Evolutionary conservation across 2,113 vertebrate genomes (phyloP), one percentile per base, ranked within the genome.

Genomic region (Pseudorasbora parva): DNA sequence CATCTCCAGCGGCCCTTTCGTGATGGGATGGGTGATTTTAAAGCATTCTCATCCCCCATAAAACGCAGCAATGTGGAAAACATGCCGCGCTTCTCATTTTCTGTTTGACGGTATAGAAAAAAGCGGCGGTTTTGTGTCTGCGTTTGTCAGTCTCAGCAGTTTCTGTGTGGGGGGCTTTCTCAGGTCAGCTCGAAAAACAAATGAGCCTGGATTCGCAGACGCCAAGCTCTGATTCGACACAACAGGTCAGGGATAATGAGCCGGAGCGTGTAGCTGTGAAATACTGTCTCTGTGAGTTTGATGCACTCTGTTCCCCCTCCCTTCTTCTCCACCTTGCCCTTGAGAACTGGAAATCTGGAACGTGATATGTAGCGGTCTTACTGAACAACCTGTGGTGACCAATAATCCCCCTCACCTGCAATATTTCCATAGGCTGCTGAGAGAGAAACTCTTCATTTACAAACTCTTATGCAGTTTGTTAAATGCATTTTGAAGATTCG

Each of bases 141-240:
- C 15, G 51, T 78, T 72, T 59, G 68, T 71, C 74, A 84, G 74
- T 66, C 60, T 84, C 60, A 69, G 60, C 62, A 84, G 23, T 69
- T 78, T 69, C 47, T 17, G 1, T 7, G 30, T 19, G 45, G n/a
- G 57, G 60, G 37, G 37, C 43, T 21, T 47, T 71, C 56, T 72
- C 62, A 68, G 75, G 30, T 78, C 75, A 78, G 54, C 54, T 72
- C 19, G 14, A 73, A 84, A 78, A 37, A 66, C 74, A 66, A 76
- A 66, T 57, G 73, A 77, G 82, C 82, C 60, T 57, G 45, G 47
- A n/a, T 69, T 41, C 47, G 60, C 75, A 41, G n/a, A 71, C 51
- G 27, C 17, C 6, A 4, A 33, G 73, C 49, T 15, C n/a, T 77
- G 82, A 77, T 41, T 68, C 21, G 45, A 56, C 62, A 27, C 62